These are phyloP conservation scores for Pollimyrus isidori DNA, from an alignment of 2,113 vertebrate genomes.

Conservation along the genomic window DNA sequence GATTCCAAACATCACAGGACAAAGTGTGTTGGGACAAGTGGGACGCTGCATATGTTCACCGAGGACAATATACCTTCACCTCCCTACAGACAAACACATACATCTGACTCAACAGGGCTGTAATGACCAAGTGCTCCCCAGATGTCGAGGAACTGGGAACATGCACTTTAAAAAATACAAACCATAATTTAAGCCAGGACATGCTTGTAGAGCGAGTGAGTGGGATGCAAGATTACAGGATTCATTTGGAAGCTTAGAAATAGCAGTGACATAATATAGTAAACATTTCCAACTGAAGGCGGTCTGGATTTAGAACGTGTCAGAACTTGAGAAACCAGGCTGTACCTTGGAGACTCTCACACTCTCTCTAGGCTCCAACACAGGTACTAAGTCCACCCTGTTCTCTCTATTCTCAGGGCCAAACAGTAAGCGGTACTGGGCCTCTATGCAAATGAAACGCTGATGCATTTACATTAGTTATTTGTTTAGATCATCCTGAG, in stretches of 20 bases:
- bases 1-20: background rate
- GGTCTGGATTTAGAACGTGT: slow-evolving; percentile 37
- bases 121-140: slow-evolving; percentile 17
- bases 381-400: background rate
- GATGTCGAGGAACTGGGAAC: slow-evolving; percentile 7
- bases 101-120: background rate
- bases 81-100: background rate
- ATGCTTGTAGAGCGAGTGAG: background rate
- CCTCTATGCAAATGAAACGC: background rate
- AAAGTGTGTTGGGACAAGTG: background rate
- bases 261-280: slow-evolving; percentile 43
- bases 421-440: background rate
- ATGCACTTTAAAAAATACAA: background rate
- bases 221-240: background rate
- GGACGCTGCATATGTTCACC: background rate
- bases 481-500: background rate
- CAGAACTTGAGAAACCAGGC: slow-evolving; percentile 37
- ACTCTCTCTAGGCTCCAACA: background rate
- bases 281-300: slow-evolving; percentile 42
- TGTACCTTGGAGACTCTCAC: background rate
- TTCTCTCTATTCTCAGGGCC: background rate
- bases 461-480: background rate
- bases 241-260: slow-evolving; percentile 21
- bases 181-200: background rate
- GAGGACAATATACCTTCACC: background rate